Conservation (phyloP, 1,140 invertebrate species). For the Drosophila nigrodunni region DNA sequence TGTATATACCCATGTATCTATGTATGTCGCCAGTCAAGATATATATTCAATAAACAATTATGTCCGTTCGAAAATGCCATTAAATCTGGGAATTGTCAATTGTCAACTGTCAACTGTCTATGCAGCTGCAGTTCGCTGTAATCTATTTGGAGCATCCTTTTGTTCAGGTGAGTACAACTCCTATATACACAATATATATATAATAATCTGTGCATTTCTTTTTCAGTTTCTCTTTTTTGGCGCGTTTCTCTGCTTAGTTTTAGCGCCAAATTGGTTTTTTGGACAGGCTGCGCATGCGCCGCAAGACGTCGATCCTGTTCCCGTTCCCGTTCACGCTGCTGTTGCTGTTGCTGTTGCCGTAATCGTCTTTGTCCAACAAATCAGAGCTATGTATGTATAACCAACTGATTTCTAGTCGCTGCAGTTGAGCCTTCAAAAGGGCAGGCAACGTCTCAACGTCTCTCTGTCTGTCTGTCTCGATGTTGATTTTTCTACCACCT, state of each 20-base stretch:
- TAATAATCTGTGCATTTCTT: constrained; percentile 12
- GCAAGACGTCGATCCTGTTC: constrained; percentile 67
- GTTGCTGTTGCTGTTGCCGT: constrained; percentile 2
- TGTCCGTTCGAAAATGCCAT: constrained; percentile 50
- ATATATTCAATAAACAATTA: constrained; percentile 63
- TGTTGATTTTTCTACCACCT: constrained; percentile 75
- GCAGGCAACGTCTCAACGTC: constrained; percentile 13
- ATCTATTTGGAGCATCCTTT: neutral
- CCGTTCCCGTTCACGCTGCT: neutral
- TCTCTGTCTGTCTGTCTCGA: constrained; percentile 38
- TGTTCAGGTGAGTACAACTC: constrained; percentile 28
- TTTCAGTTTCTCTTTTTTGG: constrained; percentile 55
- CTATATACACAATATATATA: neutral
- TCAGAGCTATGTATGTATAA: constrained; percentile 51
- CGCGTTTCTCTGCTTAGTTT: constrained; percentile 60
- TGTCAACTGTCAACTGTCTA: neutral
- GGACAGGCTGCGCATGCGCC: constrained; percentile 75
- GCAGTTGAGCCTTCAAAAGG: constrained; percentile 56
- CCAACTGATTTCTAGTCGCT: constrained; percentile 63
- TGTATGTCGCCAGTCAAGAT: constrained; percentile 42
- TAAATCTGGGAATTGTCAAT: neutral
- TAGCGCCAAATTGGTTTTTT: constrained; percentile 76
- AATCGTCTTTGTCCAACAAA: constrained; percentile 53
- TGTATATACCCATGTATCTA: constrained; percentile 50
- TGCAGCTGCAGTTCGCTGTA: neutral